Evolutionary conservation across 2,113 vertebrate species (phyloP).

Genomic region (Ranitomeya imitator): DNA sequence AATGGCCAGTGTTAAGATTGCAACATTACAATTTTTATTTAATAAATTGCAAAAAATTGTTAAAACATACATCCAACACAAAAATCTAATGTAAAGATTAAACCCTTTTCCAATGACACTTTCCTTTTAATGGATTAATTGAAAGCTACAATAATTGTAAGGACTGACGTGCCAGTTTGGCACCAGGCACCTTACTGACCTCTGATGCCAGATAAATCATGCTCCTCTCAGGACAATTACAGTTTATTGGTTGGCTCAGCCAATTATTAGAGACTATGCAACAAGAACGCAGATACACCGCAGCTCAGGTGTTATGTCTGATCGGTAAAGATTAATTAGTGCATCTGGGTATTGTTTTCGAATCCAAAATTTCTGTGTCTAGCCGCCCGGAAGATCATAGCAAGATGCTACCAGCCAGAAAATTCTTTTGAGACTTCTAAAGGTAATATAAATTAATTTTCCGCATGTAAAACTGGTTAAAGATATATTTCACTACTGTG

Average conservation of each 20-base stretch:
- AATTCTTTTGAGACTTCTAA: not conserved
- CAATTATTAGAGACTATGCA: not conserved
- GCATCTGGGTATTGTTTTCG: conserved; percentile 2
- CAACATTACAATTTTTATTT: too few relatives aligned
- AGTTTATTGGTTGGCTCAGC: not conserved
- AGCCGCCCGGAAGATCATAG: not conserved
- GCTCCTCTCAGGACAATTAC: not conserved
- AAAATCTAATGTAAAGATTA: too few relatives aligned
- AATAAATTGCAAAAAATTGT: too few relatives aligned
- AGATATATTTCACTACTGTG: too few relatives aligned
- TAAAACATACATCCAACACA: too few relatives aligned
- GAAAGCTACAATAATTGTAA: not conserved
- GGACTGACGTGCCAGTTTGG: not conserved
- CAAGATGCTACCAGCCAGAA: not conserved
- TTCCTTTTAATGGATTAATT: not conserved
- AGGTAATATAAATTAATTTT: not conserved
- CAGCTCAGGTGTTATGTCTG: not conserved
- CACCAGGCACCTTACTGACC: not conserved
- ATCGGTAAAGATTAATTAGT: conserved; percentile 14
- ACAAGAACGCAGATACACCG: too few relatives aligned
- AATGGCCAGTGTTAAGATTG: too few relatives aligned
- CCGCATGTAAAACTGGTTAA: not conserved
- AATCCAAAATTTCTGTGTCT: not conserved
- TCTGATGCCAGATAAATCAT: not conserved
- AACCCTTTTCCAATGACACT: too few relatives aligned